A percentile compares a stretch with the other conserved stretches of the same genome.
These are phyloP conservation scores for Nudaria mundana DNA, from an alignment of 2,888 invertebrate species.

Conservation along the genomic window DNA sequence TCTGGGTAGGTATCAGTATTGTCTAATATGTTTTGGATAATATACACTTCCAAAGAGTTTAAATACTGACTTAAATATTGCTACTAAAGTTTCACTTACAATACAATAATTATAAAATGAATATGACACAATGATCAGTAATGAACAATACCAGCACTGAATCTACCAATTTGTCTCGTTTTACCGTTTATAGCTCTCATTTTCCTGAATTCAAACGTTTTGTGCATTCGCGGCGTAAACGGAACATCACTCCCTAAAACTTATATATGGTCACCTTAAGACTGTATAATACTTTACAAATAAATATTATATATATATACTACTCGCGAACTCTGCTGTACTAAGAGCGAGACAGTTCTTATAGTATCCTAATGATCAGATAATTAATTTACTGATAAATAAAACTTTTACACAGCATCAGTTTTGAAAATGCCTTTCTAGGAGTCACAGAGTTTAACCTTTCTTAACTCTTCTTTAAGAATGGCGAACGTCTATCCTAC, in stretches of 20 bases:
- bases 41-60: conserved; percentile 1
- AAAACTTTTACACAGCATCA: no score
- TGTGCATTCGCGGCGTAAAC: background rate
- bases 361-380: no score
- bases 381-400: no score
- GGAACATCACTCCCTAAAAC: background rate
- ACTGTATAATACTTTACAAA: no score
- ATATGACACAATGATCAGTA: background rate
- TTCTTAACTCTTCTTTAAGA: no score
- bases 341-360: no score
- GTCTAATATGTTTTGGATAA: background rate
- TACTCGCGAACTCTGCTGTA: no score
- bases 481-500: no score
- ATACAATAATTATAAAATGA: background rate
- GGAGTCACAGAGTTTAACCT: no score
- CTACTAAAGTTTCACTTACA: conserved; percentile 14
- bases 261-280: background rate
- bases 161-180: background rate
- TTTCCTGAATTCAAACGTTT: background rate
- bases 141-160: background rate
- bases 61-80: conserved; percentile 28
- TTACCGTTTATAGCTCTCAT: conserved; percentile 2
- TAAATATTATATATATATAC: no score
- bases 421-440: no score
- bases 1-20: no score